Evolutionary conservation across 1,140 invertebrate genomes (phyloP).

Genomic region (Drosophila santomea): DNA sequence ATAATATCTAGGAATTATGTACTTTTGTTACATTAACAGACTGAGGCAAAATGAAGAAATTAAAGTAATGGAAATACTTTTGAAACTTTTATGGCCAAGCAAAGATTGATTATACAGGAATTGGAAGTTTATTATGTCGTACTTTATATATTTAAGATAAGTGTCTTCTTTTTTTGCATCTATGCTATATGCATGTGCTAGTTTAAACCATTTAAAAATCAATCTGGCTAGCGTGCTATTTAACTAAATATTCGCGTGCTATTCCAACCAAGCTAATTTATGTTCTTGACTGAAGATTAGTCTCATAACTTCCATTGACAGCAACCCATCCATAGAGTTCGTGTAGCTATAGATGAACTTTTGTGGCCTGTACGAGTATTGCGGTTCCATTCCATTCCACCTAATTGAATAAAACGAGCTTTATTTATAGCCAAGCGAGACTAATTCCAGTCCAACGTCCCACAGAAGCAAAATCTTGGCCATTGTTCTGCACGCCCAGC

Average conservation of each 20-base stretch:
- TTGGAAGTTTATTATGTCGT: too few relatives aligned
- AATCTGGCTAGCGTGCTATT: background rate
- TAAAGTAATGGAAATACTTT: too few relatives aligned
- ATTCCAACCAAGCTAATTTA: background rate
- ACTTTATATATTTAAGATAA: too few relatives aligned
- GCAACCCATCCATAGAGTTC: constrained; percentile 1
- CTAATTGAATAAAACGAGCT: constrained; percentile 40
- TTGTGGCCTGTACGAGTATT: background rate
- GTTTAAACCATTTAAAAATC: background rate
- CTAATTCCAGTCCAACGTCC: constrained; percentile 35
- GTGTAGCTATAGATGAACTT: constrained; percentile 4
- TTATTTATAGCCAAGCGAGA: constrained; percentile 40
- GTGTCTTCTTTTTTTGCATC: too few relatives aligned
- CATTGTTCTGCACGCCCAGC: constrained; percentile 32
- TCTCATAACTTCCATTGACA: background rate
- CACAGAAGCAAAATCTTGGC: constrained; percentile 39
- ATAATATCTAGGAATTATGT: background rate
- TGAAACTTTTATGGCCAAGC: too few relatives aligned
- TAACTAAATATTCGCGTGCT: background rate
- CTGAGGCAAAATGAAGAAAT: too few relatives aligned
- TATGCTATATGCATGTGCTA: too few relatives aligned
- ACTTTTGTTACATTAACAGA: background rate
- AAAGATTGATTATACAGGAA: too few relatives aligned
- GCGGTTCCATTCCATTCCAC: constrained; percentile 19
- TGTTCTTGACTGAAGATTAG: background rate